phyloP scores from a whole-genome alignment of 2,888 invertebrate species.

The Orchestes rusci region DNA sequence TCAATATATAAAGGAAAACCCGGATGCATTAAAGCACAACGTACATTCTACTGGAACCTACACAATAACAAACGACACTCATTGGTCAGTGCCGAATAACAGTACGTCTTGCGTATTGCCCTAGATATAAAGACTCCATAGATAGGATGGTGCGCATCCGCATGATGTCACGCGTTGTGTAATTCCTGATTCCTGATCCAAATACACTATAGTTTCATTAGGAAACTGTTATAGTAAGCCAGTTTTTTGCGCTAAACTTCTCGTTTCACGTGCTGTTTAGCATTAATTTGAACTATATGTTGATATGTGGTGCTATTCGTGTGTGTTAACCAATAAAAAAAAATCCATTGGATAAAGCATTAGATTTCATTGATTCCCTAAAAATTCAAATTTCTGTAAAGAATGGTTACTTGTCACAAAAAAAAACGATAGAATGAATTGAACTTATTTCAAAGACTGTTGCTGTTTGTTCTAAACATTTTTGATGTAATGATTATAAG shows the following conservation, averaged over 20 bases:
- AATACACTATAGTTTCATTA: too few species aligned
- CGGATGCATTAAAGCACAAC: too few species aligned
- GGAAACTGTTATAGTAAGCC: too few species aligned
- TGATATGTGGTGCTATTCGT: neutral
- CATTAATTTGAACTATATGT: neutral
- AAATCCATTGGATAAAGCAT: neutral
- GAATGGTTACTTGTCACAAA: neutral
- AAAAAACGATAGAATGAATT: neutral
- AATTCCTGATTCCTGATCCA: too few species aligned
- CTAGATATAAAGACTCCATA: neutral
- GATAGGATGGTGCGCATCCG: neutral
- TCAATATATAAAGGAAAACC: too few species aligned
- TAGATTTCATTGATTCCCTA: neutral
- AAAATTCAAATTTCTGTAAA: neutral
- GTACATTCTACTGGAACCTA: too few species aligned
- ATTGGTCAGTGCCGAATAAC: too few species aligned
- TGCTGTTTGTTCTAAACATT: conserved; percentile 2
- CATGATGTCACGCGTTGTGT: neutral
- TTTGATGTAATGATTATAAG: conserved; percentile 2
- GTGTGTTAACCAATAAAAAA: neutral
- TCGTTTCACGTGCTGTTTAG: neutral
- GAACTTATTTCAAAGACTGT: neutral
- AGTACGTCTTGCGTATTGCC: too few species aligned
- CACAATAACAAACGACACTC: too few species aligned
- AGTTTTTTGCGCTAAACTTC: neutral